These are phyloP conservation scores for Eubasilissa regina DNA, from an alignment of 1,140 invertebrate species.

Conservation along the genomic window DNA sequence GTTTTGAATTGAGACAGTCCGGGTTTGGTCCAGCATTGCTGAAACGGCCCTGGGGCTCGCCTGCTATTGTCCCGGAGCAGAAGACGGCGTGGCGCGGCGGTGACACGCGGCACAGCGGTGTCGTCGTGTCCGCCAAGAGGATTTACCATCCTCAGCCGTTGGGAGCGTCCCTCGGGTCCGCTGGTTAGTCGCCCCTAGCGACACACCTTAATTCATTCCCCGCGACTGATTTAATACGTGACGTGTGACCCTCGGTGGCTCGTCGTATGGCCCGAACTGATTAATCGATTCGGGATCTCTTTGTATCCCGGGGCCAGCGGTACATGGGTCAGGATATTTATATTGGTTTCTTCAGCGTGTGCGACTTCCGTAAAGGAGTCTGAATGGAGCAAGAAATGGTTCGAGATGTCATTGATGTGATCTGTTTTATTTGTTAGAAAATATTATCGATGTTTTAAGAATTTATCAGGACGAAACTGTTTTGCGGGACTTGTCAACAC, in stretches of 20 bases:
- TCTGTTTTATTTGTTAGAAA: too few relatives aligned
- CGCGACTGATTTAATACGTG: neutral
- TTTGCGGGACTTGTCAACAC: too few relatives aligned
- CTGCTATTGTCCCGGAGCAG: neutral
- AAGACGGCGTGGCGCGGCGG: neutral
- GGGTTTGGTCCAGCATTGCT: too few relatives aligned
- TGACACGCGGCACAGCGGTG: neutral
- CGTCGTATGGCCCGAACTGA: conserved; percentile 3
- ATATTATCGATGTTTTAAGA: neutral
- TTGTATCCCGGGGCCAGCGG: neutral
- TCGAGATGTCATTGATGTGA: too few relatives aligned
- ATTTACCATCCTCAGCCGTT: neutral
- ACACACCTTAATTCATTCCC: conserved; percentile 6
- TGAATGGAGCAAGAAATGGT: too few relatives aligned
- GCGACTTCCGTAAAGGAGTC: too few relatives aligned
- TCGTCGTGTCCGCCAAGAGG: conserved; percentile 3
- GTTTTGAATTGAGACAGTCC: too few relatives aligned
- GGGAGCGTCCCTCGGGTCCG: conserved; percentile 1
- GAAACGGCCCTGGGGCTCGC: neutral
- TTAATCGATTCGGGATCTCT: conserved; percentile 4
- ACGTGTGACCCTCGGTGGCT: neutral
- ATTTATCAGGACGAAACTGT: too few relatives aligned
- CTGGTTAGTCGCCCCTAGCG: neutral
- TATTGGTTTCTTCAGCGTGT: too few relatives aligned
- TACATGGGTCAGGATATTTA: neutral